Base-by-base conservation (phyloP, 2,113 vertebrate genomes). In the Actenoides lindsayi region DNA sequence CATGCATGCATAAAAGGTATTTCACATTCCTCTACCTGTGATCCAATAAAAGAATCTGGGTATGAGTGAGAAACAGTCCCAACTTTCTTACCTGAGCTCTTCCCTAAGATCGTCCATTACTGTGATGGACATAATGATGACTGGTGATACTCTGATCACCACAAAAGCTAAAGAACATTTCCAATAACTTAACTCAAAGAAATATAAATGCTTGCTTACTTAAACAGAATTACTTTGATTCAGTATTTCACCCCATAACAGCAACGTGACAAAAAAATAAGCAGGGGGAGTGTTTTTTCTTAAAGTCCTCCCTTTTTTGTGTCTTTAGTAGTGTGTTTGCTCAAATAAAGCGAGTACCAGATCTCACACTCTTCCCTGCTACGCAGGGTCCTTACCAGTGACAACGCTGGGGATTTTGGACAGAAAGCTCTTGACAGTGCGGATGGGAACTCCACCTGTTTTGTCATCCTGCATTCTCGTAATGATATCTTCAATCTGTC, bases 351-450 rank as follows among this genome's bases (percentile, higher is more conserved):
- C 5, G 11, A 48, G 8, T 19, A 92, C 13, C 39, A 68, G 62
- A 18, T 82, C 23, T 17, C 1, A 18, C 7, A 53, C 23, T 31
- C 27, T 54, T 89, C 10, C 27, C 25, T 46, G 82, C 23, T 77
- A 51, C 10, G 16, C 5, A 6, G 13, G 1, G 39, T 33, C 39
- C 98, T 97, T 97, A 99, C 99, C 99, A 23, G 99, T 99, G 82
- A 99, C 99, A 5, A 99, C 99, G 39, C 99, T 99, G 94, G 99
- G 99, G 96, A 99, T 99, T 98, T 99, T 99, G 87, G 99, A 99
- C 96, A 99, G 98, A 97, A 99, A 99, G 97, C 99, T 99, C 98
- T 99, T 99, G 94, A 99, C 99, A 14, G 99, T 99, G 77, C 99
- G 98, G 94, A 99, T 98, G 70, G 99, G 98, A 56, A 99, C 99